These are phyloP conservation scores for Harpagoxenus sublaevis DNA, from an alignment of 2,888 invertebrate genomes.

Conservation along the genomic window DNA sequence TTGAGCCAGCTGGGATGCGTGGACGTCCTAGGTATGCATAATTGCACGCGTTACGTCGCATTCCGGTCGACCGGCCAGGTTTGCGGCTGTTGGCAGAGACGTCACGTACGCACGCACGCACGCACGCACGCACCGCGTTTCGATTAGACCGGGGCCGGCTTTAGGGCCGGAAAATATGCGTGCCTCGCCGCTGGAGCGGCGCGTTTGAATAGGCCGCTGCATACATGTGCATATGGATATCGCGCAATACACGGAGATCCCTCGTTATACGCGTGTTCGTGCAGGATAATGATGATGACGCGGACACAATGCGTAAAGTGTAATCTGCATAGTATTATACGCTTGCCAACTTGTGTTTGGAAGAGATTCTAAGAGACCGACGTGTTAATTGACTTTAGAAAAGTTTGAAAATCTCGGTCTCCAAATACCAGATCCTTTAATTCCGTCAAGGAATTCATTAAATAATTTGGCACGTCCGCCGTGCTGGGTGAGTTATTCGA, in stretches of 20 bases:
- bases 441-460: neutral
- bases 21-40: constrained; percentile 90
- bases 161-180: constrained; percentile 71
- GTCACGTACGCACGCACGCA: constrained; percentile 60
- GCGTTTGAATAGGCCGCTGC: constrained; percentile 67
- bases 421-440: neutral
- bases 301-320: constrained; percentile 2
- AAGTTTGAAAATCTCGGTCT: neutral
- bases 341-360: neutral
- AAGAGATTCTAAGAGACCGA: neutral
- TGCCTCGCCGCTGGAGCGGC: constrained; percentile 65
- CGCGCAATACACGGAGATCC: neutral
- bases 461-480: constrained; percentile 4
- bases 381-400: neutral
- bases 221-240: neutral
- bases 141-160: constrained; percentile 66
- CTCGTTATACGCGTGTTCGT: constrained; percentile 22
- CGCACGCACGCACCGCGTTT: constrained; percentile 58
- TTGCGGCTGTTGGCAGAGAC: constrained; percentile 68
- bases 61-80: constrained; percentile 68
- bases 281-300: neutral
- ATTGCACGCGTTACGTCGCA: constrained; percentile 78
- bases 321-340: neutral
- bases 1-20: constrained; percentile 92
- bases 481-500: neutral